These are phyloP conservation scores for Tineola bisselliella DNA, from an alignment of 2,888 invertebrate genomes.

Conservation along the genomic window DNA sequence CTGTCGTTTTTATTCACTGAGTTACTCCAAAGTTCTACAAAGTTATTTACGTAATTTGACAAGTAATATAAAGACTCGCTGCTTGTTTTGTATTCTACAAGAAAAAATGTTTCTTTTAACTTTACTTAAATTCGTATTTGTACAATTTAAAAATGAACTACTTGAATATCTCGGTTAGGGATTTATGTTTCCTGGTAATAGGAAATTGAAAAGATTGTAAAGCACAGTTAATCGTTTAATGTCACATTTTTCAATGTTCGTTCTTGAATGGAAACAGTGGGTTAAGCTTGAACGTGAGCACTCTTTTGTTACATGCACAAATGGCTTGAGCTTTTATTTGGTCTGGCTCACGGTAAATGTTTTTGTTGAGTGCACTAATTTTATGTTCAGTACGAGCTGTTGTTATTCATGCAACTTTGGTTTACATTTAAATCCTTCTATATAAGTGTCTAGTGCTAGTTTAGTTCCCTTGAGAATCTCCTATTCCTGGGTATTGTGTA, in stretches of 20 bases:
- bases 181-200: neutral
- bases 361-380: conserved; percentile 5
- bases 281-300: neutral
- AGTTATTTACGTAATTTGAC: conserved; percentile 21
- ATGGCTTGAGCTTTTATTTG: conserved; percentile 1
- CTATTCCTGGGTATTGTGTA: conserved; percentile 22
- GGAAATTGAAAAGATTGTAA: neutral
- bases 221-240: conserved; percentile 2
- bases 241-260: neutral
- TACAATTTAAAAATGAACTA: neutral
- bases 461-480: conserved; percentile 9
- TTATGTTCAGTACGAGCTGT: neutral
- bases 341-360: conserved; percentile 3
- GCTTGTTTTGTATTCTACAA: neutral
- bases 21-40: conserved; percentile 16
- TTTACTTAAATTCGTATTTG: neutral
- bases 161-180: neutral
- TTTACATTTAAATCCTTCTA: neutral
- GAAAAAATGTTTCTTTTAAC: neutral
- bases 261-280: neutral
- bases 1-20: conserved; percentile 18
- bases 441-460: neutral
- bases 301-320: conserved; percentile 1
- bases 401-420: neutral
- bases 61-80: conserved; percentile 20